Percentiles rank a stretch among this genome's conserved stretches.
phyloP scores from a whole-genome alignment of 2,888 invertebrate genomes.

The Heliconius erato region DNA sequence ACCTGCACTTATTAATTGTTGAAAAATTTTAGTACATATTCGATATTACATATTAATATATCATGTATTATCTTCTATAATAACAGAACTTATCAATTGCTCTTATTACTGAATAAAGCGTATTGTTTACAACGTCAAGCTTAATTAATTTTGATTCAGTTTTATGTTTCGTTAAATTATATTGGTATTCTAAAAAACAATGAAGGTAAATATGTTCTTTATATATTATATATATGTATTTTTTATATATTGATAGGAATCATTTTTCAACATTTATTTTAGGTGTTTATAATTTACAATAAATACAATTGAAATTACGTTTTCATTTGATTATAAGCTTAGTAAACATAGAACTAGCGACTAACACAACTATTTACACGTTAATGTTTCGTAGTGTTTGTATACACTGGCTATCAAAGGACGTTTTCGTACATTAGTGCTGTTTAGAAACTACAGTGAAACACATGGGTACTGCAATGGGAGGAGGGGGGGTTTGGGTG shows the following conservation, averaged over 20 bases:
- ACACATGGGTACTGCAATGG: too few species aligned
- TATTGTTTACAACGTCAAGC: slow-evolving; percentile 3
- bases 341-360: background rate
- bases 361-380: background rate
- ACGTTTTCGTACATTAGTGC: background rate
- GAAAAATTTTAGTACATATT: background rate
- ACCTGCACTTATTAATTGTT: background rate
- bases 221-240: background rate
- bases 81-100: background rate
- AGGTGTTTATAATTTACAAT: too few species aligned
- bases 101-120: background rate
- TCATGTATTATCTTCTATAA: background rate
- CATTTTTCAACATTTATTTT: too few species aligned
- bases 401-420: background rate
- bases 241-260: too few species aligned
- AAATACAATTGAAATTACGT: too few species aligned
- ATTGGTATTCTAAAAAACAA: background rate
- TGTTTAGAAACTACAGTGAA: background rate
- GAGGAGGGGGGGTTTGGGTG: too few species aligned
- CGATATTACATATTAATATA: background rate
- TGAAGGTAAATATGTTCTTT: background rate
- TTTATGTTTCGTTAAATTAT: background rate
- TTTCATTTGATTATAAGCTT: too few species aligned
- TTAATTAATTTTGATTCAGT: slow-evolving; percentile 1
- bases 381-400: background rate